Evolutionary conservation across 2,113 vertebrate species (phyloP), one percentile per base, ranked within the genome.

Genomic region (Anguilla japonica): DNA sequence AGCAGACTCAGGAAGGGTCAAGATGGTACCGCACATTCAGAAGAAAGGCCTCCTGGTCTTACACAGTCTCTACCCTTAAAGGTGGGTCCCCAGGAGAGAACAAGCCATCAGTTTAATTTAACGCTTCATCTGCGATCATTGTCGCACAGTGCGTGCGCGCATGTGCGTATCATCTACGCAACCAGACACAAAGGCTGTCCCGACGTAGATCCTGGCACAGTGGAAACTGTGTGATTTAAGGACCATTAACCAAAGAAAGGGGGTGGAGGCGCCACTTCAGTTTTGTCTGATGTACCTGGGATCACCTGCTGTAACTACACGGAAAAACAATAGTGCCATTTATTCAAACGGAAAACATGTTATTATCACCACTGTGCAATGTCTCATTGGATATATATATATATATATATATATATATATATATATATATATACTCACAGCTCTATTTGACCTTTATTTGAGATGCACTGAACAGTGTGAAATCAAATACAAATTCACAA

Each of bases 91-190:
- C 53, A 81, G 53, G 87, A 80, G 87, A 84, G 34, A 75, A 60
- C 22, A n/a, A 39, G 40, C 41, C 84, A 84, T 75, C 63, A 22
- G 39, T 85, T 81, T 79, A 82, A 88, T 85, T 82, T 88, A 67
- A 84, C 43, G 87, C 78, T 82, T 85, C 80, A 53, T 88, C 67
- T 88, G 57, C 39, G 60, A 82, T 79, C 84, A 39, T 41, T 78
- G 63, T 53, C 2, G n/a, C n/a, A 29, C 75, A 75, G 34, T 53
- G 82, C 29, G 75, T n/a, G 75, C 34, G 14, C 39, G 50, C 20
- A 13, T 79, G 41, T 79, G 5, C 83, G 14, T 60, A 43, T 83
- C 1, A 34, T 57, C 39, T 57, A 39, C 40, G 34, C 18, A 60
- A 9, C 60, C 60, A 67, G 40, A 50, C 57, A 84, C 40, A 67